A percentile compares a stretch with the other conserved stretches of the same genome.
Conservation (phyloP, 1,140 invertebrate genomes). For the Ceratina calcarata region DNA sequence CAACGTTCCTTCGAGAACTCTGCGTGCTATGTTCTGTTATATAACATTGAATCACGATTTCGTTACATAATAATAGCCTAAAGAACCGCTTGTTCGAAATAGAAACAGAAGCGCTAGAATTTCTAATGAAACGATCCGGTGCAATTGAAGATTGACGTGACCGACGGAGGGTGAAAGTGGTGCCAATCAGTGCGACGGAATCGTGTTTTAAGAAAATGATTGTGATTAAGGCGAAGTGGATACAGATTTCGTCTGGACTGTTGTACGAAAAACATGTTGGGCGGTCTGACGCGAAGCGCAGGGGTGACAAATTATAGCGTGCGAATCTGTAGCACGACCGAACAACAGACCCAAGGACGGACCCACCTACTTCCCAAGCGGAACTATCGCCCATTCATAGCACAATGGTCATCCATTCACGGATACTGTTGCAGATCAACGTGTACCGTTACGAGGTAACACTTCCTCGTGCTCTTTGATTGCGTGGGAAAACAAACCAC, state of each 20-base stretch:
- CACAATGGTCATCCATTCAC: conserved; percentile 59
- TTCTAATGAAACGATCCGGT: too few relatives aligned
- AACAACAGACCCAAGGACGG: conserved; percentile 58
- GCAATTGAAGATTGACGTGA: neutral
- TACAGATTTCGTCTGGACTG: neutral
- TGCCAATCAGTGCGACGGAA: neutral
- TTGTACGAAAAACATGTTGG: neutral
- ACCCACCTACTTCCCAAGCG: conserved; percentile 64
- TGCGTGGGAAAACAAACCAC: conserved; percentile 57
- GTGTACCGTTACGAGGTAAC: conserved; percentile 58
- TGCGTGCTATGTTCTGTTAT: neutral
- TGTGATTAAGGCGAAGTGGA: neutral
- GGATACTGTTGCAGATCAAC: conserved; percentile 49
- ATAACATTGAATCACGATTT: neutral
- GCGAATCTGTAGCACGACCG: conserved; percentile 55
- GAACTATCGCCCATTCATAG: conserved; percentile 59
- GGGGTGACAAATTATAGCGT: conserved; percentile 32
- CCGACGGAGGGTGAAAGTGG: neutral
- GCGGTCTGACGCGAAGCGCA: neutral
- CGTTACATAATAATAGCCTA: too few relatives aligned
- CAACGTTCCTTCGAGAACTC: neutral
- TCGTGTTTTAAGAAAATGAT: neutral
- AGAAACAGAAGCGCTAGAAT: too few relatives aligned
- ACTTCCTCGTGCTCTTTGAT: conserved; percentile 32
- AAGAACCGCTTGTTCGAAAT: too few relatives aligned